Evolutionary conservation across 2,888 invertebrate genomes (phyloP).

Genomic region (Amphipoea lucens): DNA sequence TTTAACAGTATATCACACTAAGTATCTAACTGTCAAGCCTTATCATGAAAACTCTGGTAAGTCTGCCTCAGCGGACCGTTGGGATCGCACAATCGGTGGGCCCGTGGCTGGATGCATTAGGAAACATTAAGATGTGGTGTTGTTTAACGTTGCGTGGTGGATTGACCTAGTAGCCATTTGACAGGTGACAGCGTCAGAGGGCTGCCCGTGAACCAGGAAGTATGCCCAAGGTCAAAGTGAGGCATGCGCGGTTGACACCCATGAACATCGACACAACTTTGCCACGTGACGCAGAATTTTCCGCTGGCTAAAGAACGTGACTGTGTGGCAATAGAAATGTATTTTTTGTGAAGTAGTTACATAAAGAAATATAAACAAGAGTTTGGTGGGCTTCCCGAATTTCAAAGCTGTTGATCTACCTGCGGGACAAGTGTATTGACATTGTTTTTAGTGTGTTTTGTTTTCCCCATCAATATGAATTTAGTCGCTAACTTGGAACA

Average conservation of each 20-base stretch:
- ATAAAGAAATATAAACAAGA: no score
- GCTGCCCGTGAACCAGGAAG: constrained; percentile 88
- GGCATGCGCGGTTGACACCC: constrained; percentile 79
- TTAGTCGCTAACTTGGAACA: neutral
- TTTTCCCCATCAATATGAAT: neutral
- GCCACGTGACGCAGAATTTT: constrained; percentile 56
- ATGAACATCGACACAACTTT: constrained; percentile 72
- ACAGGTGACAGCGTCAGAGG: constrained; percentile 75
- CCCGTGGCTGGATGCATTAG: neutral
- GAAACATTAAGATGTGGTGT: neutral
- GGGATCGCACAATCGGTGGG: no score
- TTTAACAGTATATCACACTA: no score
- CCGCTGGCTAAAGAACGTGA: constrained; percentile 17
- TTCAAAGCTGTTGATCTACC: neutral
- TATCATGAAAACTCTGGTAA: neutral
- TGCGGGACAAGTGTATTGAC: neutral
- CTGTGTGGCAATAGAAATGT: neutral
- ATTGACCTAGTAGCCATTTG: constrained; percentile 81
- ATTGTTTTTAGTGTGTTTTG: neutral
- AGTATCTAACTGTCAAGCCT: neutral
- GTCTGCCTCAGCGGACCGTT: neutral
- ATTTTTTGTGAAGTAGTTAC: neutral
- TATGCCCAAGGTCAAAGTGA: constrained; percentile 81
- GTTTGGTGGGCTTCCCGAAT: neutral
- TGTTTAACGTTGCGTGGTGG: constrained; percentile 61